Evolutionary conservation across 2,888 invertebrate genomes (phyloP).

Genomic region (Andricus curvator): DNA sequence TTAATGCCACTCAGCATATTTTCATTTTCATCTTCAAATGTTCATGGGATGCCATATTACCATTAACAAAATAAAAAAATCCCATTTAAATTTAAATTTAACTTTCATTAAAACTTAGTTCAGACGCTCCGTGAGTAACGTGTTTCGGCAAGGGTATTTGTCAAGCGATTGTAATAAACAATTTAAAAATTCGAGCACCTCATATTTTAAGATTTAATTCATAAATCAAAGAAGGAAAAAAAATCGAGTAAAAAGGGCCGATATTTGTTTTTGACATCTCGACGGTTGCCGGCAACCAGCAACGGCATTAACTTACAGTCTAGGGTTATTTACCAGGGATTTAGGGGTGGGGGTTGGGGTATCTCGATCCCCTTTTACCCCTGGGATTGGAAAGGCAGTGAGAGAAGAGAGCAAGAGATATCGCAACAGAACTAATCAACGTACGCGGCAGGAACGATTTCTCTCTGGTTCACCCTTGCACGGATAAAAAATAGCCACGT

Average conservation of each 20-base stretch:
- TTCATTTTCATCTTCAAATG: too few species aligned
- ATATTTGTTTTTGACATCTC: constrained; percentile 34
- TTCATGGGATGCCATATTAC: too few species aligned
- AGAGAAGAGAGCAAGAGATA: constrained; percentile 61
- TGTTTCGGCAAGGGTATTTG: background rate
- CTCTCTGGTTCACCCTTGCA: constrained; percentile 54
- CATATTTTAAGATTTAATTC: background rate
- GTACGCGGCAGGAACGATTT: constrained; percentile 64
- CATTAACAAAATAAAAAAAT: too few species aligned
- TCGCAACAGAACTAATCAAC: constrained; percentile 71
- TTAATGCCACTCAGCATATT: too few species aligned
- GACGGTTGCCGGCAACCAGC: constrained; percentile 26
- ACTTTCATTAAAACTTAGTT: too few species aligned
- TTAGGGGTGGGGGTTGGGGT: constrained; percentile 44
- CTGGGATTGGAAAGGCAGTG: constrained; percentile 52
- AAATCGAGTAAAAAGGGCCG: constrained; percentile 30
- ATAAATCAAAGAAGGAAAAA: background rate
- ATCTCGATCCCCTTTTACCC: constrained; percentile 58
- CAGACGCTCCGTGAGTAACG: accelerated
- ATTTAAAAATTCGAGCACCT: background rate
- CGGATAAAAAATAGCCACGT: constrained; percentile 62
- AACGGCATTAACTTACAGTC: constrained; percentile 57
- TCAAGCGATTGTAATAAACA: background rate
- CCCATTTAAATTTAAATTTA: too few species aligned
- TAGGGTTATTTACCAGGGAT: constrained; percentile 61